These are phyloP conservation scores for Passer domesticus DNA, from an alignment of 2,113 vertebrate genomes.

Conservation along the genomic window DNA sequence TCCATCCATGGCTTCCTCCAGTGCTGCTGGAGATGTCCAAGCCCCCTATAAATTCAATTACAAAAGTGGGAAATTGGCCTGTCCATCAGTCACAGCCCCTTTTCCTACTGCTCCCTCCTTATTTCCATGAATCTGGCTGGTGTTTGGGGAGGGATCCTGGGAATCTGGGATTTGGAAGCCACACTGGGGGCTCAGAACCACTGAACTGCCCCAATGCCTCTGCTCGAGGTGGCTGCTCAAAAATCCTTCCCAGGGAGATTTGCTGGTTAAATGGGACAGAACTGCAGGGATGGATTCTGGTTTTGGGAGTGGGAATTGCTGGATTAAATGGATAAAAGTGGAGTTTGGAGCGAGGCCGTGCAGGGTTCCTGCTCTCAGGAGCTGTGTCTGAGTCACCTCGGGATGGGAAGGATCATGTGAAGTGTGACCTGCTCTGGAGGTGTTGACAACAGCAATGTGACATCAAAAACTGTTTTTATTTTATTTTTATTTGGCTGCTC, in stretches of 20 bases:
- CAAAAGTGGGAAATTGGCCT: accelerated
- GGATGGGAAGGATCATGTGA: neutral
- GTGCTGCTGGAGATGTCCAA: neutral
- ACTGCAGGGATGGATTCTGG: too few species aligned
- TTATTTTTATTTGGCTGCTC: neutral
- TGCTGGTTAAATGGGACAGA: accelerated
- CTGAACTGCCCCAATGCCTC: accelerated
- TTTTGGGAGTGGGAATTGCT: neutral
- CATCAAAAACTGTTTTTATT: neutral
- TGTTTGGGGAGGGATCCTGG: neutral
- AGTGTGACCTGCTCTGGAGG: neutral
- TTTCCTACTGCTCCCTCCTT: neutral
- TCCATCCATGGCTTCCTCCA: neutral
- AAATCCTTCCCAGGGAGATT: accelerated
- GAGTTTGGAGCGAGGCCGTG: accelerated
- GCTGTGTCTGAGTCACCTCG: accelerated
- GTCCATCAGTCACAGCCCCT: accelerated
- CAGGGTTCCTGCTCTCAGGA: neutral
- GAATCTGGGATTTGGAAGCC: neutral
- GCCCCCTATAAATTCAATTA: accelerated
- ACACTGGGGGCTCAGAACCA: neutral
- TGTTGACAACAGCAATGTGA: neutral
- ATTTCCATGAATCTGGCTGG: accelerated
- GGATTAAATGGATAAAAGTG: neutral
- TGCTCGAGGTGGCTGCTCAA: neutral